phyloP scores from a whole-genome alignment of 2,113 vertebrate genomes.

The Sorex fumeus region DNA sequence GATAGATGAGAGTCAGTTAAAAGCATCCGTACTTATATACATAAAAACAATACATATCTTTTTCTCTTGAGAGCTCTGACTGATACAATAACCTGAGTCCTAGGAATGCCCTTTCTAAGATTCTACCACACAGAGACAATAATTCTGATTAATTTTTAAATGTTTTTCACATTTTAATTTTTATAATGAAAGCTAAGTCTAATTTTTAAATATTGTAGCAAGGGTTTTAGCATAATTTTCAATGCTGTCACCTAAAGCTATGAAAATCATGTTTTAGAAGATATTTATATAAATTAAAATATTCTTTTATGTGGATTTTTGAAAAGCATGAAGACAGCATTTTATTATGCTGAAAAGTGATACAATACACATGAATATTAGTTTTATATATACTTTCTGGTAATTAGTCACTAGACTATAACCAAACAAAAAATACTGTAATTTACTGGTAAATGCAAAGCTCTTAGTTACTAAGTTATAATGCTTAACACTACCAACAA shows the following conservation, averaged over 20 bases:
- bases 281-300: not conserved
- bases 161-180: not conserved
- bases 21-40: not conserved
- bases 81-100: not conserved
- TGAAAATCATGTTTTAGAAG: not conserved
- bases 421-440: not conserved
- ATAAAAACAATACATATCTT: not conserved
- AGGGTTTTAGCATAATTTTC: not conserved
- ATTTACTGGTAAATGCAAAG: not conserved
- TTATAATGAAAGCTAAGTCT: not conserved
- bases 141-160: not conserved
- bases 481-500: not conserved
- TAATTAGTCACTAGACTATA: not conserved
- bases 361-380: slow-evolving; percentile 1
- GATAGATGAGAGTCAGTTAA: not conserved
- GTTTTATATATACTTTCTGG: not conserved
- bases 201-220: not conserved
- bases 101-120: slow-evolving; percentile 7
- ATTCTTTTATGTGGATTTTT: not conserved
- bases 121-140: not conserved
- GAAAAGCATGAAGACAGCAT: not conserved
- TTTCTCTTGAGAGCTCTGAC: not conserved
- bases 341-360: not conserved
- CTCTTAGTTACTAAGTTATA: not conserved
- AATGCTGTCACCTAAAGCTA: not conserved